These are phyloP conservation scores for Orycteropus afer DNA, from an alignment of 2,113 vertebrate genomes.

Conservation along the genomic window DNA sequence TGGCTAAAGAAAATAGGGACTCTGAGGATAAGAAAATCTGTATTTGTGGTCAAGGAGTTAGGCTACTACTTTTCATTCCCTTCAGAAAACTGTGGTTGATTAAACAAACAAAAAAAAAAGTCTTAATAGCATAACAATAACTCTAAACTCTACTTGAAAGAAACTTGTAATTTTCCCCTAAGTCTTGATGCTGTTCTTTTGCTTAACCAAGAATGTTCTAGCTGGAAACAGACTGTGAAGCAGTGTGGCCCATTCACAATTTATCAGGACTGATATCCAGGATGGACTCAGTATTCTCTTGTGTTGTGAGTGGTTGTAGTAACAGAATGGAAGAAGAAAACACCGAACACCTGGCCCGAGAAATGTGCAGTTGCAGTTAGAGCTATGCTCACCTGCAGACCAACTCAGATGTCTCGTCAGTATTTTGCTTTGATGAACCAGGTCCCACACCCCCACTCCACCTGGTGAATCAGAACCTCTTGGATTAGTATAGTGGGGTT, in stretches of 20 bases:
- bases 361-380: rapidly evolving
- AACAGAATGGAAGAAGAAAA: background rate
- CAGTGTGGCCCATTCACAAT: background rate
- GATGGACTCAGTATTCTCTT: background rate
- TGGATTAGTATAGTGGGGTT: conserved; percentile 50
- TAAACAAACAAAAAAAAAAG: conserved; percentile 6
- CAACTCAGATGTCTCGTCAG: background rate
- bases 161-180: conserved; percentile 35
- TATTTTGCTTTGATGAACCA: background rate
- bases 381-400: background rate
- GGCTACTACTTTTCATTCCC: conserved; percentile 19
- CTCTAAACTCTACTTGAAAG: conserved; percentile 32
- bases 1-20: background rate
- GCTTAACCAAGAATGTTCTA: conserved; percentile 17
- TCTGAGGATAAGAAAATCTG: background rate
- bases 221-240: background rate
- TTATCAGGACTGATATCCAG: background rate
- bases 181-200: conserved; percentile 47
- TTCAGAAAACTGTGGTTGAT: conserved; percentile 39
- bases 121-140: background rate
- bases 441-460: background rate
- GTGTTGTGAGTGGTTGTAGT: background rate
- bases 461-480: conserved; percentile 45
- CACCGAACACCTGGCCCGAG: background rate
- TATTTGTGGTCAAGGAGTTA: background rate